Evolutionary conservation across 1,140 invertebrate genomes (phyloP), one percentile per base, ranked within the genome.

Genomic region (Drosophila repletoides): DNA sequence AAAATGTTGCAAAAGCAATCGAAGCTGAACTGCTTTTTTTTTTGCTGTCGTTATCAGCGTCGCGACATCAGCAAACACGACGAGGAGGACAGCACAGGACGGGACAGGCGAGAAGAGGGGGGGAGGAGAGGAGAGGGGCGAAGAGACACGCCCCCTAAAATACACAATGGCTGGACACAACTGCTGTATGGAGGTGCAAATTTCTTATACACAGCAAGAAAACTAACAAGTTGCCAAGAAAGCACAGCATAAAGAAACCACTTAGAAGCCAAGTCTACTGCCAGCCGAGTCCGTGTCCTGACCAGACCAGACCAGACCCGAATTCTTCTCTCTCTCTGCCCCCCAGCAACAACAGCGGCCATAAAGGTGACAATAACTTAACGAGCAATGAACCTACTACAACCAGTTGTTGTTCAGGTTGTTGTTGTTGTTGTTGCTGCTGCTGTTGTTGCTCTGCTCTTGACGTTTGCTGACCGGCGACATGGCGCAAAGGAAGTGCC

Each of bases 311-410:
- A 71, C 58, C 58, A 64, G 68, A 63, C 67, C n/a, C n/a, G n/a
- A n/a, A n/a, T n/a, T n/a, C n/a, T n/a, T n/a, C n/a, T n/a, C n/a
- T n/a, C n/a, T n/a, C n/a, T n/a, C n/a, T n/a, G n/a, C n/a, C n/a
- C n/a, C n/a, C n/a, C n/a, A n/a, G n/a, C n/a, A n/a, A n/a, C n/a
- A n/a, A n/a, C 55, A 68, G 49, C 45, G 67, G 67, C 72, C 65
- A 68, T 76, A 80, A 79, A 86, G 80, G 74, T 86, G 80, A 88
- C 83, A 88, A 88, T 88, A 88, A 88, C 74, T 77, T 79, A 88
- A 88, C 77, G 83, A 88, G 84, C 83, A 88, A 88, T 88, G 83
- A 87, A 88, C 83, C 59, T 72, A 70, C 40, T 46, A 46, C 21
- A 56, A 61, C 33, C 38, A 34, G 7, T 7, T 45, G 63, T 19